Evolutionary conservation across 2,888 invertebrate genomes (phyloP).

Genomic region (Drosophila parthenogenetica): DNA sequence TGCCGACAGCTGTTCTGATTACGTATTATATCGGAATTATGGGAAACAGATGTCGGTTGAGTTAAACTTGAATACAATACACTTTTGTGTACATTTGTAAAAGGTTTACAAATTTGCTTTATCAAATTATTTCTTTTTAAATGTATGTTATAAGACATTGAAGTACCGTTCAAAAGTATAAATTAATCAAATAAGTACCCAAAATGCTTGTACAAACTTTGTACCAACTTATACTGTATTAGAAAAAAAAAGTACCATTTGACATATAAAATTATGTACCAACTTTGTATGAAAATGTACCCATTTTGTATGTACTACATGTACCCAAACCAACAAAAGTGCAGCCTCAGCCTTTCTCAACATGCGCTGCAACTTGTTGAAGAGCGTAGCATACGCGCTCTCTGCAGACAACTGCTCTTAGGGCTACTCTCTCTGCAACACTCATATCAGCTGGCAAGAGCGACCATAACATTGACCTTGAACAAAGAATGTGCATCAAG

Average conservation of each 20-base stretch:
- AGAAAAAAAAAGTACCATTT: neutral
- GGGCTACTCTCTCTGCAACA: neutral
- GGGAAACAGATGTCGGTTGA: neutral
- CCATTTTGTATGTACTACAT: too few relatives aligned
- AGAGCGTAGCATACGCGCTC: conserved; percentile 10
- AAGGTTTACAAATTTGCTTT: too few relatives aligned
- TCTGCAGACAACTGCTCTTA: conserved; percentile 5
- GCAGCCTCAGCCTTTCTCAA: neutral
- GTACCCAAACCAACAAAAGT: neutral
- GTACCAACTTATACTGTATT: too few relatives aligned
- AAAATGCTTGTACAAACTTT: too few relatives aligned
- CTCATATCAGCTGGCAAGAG: conserved; percentile 39
- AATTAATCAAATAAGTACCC: too few relatives aligned
- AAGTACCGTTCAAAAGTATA: too few relatives aligned
- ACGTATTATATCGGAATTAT: neutral
- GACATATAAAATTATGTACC: neutral
- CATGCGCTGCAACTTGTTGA: neutral
- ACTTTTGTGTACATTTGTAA: neutral
- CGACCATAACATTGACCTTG: conserved; percentile 63
- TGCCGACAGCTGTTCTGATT: conserved; percentile 1
- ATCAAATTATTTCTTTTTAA: too few relatives aligned
- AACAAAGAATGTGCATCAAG: conserved; percentile 52
- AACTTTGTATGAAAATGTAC: too few relatives aligned
- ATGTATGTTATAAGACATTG: too few relatives aligned
- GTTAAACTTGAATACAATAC: neutral